Conservation (phyloP, 2,113 vertebrate genomes). For the Equus quagga region DNA sequence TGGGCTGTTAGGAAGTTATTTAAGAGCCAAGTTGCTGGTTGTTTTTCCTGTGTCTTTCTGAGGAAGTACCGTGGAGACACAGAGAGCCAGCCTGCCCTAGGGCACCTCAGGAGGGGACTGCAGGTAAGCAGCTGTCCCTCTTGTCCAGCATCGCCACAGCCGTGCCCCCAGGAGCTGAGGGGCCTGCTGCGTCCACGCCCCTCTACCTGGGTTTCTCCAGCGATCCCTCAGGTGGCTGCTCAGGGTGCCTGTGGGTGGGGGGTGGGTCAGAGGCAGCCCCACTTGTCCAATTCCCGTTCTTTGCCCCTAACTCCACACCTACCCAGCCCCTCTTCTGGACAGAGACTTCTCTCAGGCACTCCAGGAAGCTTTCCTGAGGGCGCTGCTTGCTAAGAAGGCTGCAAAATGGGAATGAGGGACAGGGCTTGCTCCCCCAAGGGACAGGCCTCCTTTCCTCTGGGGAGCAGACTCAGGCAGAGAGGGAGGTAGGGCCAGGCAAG, state of each 20-base stretch:
- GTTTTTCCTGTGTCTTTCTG: constrained; percentile 60
- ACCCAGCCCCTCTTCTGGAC: neutral
- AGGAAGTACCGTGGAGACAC: constrained; percentile 79
- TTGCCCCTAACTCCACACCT: rapidly evolving
- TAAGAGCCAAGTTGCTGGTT: constrained; percentile 81
- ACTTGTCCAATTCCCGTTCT: no score
- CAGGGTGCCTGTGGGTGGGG: rapidly evolving
- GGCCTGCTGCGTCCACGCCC: neutral
- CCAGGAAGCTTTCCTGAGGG: neutral
- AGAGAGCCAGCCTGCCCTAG: neutral
- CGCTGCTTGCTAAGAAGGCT: neutral
- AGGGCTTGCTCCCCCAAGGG: neutral
- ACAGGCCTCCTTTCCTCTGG: neutral
- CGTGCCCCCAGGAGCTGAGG: neutral
- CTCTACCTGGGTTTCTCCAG: neutral
- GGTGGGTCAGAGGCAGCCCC: neutral
- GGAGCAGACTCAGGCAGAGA: no score
- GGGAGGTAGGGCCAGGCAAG: neutral
- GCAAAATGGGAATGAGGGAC: no score
- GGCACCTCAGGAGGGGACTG: neutral
- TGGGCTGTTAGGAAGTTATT: constrained; percentile 78
- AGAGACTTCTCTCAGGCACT: neutral
- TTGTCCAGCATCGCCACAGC: rapidly evolving
- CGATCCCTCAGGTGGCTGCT: rapidly evolving
- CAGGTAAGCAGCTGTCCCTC: constrained; percentile 78